Evolutionary conservation across 1,140 invertebrate species (phyloP).

Genomic region (Galleria mellonella): DNA sequence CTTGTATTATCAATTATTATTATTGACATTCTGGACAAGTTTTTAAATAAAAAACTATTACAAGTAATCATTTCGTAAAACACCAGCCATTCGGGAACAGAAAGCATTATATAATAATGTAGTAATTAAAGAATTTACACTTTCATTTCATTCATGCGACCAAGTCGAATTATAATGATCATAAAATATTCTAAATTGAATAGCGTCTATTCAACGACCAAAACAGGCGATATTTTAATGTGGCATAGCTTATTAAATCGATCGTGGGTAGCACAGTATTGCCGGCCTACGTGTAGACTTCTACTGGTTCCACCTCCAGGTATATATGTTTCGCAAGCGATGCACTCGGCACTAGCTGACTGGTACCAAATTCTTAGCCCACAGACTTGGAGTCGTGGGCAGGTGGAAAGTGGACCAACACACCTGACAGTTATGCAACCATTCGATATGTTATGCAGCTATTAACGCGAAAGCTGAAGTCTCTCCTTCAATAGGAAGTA

Average conservation of each 20-base stretch:
- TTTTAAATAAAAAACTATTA: too few relatives aligned
- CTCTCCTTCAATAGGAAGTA: constrained; percentile 17
- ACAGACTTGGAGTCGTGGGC: constrained; percentile 37
- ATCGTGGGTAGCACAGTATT: constrained; percentile 22
- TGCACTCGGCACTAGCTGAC: constrained; percentile 8
- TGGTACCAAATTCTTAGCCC: constrained; percentile 43
- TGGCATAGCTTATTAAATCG: constrained; percentile 8
- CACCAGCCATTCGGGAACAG: too few relatives aligned
- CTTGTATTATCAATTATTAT: too few relatives aligned
- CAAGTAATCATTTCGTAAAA: too few relatives aligned
- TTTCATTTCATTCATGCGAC: background rate
- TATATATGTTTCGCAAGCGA: constrained; percentile 35
- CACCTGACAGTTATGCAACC: constrained; percentile 39
- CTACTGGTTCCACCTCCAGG: constrained; percentile 5
- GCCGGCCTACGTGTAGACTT: constrained; percentile 25
- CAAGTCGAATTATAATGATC: background rate
- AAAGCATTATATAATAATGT: background rate
- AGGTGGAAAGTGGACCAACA: constrained; percentile 54
- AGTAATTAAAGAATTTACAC: background rate
- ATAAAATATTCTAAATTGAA: background rate
- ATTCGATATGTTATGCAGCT: constrained; percentile 43
- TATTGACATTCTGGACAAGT: too few relatives aligned
- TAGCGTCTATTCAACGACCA: background rate
- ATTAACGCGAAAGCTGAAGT: constrained; percentile 38
- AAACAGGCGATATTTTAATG: background rate